phyloP scores from a whole-genome alignment of 2,113 vertebrate species.

The Pseudois nayaur region DNA sequence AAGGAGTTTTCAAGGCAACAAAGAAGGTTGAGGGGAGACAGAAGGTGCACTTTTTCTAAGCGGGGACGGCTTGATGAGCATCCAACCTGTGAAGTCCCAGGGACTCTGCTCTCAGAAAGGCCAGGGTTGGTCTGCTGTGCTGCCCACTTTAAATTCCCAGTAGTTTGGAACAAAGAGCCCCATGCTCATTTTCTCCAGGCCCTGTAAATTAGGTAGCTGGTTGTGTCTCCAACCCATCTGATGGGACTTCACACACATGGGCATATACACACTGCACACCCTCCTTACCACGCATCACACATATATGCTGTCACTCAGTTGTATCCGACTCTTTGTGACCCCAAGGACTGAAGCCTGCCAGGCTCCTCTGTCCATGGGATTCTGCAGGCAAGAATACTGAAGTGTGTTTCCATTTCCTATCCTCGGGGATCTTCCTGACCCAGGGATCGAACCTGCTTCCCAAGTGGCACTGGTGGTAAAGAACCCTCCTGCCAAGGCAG shows the following conservation, averaged over 20 bases:
- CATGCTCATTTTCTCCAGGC: not conserved
- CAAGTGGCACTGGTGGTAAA: not conserved
- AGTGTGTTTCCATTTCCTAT: not conserved
- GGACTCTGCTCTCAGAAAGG: not conserved
- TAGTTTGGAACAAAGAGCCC: not conserved
- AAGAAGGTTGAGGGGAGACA: not conserved
- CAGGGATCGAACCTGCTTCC: not conserved
- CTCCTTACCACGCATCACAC: not conserved
- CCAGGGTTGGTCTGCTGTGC: not conserved
- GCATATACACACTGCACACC: not conserved
- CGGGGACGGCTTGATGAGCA: accelerated
- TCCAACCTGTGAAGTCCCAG: not conserved
- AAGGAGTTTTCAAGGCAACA: not conserved
- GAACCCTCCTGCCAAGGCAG: not conserved
- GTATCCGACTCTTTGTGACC: not conserved
- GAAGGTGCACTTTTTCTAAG: not conserved
- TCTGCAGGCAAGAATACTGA: not conserved
- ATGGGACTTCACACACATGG: not conserved
- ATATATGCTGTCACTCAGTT: not conserved
- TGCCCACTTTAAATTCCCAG: not conserved
- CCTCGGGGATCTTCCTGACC: not conserved
- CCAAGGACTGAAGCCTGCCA: not conserved
- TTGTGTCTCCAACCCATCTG: not conserved
- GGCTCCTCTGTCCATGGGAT: not conserved
- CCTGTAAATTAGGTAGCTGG: not conserved